Percentiles rank a stretch among this genome's conserved stretches.
phyloP scores from a whole-genome alignment of 2,888 invertebrate genomes.

The Campoletis raptor region DNA sequence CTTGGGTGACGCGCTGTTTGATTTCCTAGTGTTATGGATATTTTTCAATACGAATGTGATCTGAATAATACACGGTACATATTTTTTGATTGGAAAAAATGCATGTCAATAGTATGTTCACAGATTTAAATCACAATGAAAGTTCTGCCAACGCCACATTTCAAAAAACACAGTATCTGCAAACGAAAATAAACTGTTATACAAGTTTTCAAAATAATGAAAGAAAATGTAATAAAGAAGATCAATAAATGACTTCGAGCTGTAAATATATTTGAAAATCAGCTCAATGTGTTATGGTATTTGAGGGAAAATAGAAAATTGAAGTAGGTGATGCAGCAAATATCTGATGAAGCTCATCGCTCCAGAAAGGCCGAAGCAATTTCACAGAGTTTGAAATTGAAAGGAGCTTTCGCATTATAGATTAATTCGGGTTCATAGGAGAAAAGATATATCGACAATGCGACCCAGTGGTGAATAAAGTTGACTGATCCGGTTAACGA shows the following conservation, averaged over 20 bases:
- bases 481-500: slow-evolving; percentile 27
- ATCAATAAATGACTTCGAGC: neutral
- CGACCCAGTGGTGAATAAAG: slow-evolving; percentile 31
- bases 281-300: neutral
- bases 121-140: neutral
- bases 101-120: neutral
- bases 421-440: slow-evolving; percentile 61
- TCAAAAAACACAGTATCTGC: too few species aligned
- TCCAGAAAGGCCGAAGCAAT: slow-evolving; percentile 71
- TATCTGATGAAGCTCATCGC: slow-evolving; percentile 67
- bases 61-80: neutral
- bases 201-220: neutral
- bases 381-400: slow-evolving; percentile 72
- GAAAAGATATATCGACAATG: slow-evolving; percentile 63
- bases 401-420: slow-evolving; percentile 69
- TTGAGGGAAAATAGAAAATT: slow-evolving; percentile 16
- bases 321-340: slow-evolving; percentile 56
- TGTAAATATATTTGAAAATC: slow-evolving; percentile 3
- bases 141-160: neutral
- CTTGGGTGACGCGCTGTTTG: neutral
- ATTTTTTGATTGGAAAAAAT: neutral
- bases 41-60: neutral
- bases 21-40: neutral
- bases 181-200: neutral
- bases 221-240: neutral